Conservation (phyloP, 2,888 invertebrate genomes). For the Leptinotarsa peninsularis region DNA sequence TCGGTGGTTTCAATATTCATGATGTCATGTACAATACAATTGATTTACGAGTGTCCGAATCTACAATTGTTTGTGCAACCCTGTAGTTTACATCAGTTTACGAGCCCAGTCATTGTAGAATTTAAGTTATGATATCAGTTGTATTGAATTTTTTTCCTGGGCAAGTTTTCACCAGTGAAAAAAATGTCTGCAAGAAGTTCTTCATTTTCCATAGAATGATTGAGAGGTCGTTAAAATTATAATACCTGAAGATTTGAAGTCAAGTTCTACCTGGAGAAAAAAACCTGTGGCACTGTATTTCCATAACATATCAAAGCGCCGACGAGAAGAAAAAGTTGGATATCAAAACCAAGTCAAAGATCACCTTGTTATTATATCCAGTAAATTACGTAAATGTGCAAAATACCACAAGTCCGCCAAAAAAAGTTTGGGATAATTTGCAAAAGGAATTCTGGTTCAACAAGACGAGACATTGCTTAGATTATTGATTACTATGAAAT, state of each 20-base stretch:
- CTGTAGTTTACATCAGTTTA: too few species aligned
- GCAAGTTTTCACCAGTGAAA: too few species aligned
- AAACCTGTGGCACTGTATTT: constrained; percentile 41
- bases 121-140: too few species aligned
- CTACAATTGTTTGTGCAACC: too few species aligned
- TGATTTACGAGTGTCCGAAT: too few species aligned
- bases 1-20: too few species aligned
- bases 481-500: constrained; percentile 29
- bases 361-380: constrained; percentile 33
- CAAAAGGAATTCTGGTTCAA: constrained; percentile 26
- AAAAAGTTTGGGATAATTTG: constrained; percentile 26
- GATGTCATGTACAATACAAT: too few species aligned
- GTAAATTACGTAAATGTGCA: constrained; percentile 22
- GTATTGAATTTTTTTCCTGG: too few species aligned
- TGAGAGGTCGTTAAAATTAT: constrained; percentile 40
- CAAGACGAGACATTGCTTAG: constrained; percentile 27
- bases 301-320: not conserved
- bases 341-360: constrained; percentile 43
- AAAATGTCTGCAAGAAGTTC: not conserved
- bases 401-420: constrained; percentile 19
- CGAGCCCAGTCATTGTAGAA: too few species aligned
- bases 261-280: constrained; percentile 42
- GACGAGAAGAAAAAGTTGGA: constrained; percentile 35
- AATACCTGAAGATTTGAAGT: constrained; percentile 42
- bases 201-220: constrained; percentile 26